phyloP scores from a whole-genome alignment of 92 coral and sea anemone species.

The Bergia puertoricense region DNA sequence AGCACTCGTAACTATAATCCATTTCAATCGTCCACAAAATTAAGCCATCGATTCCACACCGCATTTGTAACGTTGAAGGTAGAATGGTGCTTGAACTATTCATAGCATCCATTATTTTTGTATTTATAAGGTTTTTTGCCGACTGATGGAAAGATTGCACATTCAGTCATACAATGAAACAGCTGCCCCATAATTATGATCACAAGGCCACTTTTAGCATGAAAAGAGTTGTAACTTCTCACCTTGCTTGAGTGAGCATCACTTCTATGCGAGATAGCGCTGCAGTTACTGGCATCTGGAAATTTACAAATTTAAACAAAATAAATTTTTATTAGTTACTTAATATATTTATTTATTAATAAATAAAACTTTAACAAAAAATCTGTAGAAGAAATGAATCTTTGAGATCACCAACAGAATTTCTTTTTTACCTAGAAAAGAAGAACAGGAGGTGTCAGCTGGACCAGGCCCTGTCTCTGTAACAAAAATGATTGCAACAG shows the following conservation, averaged over 20 bases:
- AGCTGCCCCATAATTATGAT: too few species aligned
- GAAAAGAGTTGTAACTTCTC: background rate
- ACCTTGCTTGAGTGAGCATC: background rate
- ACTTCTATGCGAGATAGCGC: background rate
- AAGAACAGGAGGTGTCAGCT: conserved; percentile 17
- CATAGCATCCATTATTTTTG: too few species aligned
- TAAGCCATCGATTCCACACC: too few species aligned
- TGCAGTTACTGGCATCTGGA: conserved; percentile 28
- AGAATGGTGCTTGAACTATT: too few species aligned
- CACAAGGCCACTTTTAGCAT: too few species aligned
- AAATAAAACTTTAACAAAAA: too few species aligned
- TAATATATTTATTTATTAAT: background rate
- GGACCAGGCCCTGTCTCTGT: conserved; percentile 15
- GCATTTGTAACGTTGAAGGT: too few species aligned
- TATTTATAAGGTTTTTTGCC: too few species aligned
- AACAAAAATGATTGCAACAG: background rate
- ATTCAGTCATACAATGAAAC: too few species aligned
- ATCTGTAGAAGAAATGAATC: background rate
- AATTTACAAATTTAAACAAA: background rate
- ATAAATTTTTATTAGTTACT: background rate
- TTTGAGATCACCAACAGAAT: background rate
- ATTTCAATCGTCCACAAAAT: too few species aligned
- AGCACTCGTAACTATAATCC: too few species aligned
- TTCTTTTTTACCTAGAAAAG: conserved; percentile 7
- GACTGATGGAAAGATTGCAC: too few species aligned